Evolutionary conservation across 2,113 vertebrate species (phyloP).

Genomic region (Potamarius usumacintae): DNA sequence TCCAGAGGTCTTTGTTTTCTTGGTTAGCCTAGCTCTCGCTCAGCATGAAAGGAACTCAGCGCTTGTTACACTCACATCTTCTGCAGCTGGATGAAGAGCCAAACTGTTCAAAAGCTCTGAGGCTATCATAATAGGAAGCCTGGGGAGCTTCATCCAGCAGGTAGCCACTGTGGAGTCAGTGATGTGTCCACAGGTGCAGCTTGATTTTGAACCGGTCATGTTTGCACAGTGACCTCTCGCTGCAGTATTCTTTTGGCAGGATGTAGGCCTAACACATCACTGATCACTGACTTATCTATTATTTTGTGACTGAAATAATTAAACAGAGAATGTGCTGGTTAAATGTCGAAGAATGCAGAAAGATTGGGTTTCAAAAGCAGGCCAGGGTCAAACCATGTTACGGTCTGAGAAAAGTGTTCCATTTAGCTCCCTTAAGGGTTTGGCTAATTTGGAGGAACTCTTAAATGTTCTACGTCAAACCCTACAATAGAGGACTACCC

Average conservation of each 20-base stretch:
- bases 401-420: not conserved
- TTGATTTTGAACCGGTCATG: constrained; percentile 45
- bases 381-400: not conserved
- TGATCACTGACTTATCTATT: constrained; percentile 38
- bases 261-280: constrained; percentile 37
- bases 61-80: not conserved
- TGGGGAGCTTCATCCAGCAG: constrained; percentile 25
- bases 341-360: not conserved
- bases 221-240: constrained; percentile 40
- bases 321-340: constrained; percentile 9
- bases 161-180: constrained; percentile 44
- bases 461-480: not conserved
- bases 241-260: constrained; percentile 35
- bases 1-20: constrained; percentile 39
- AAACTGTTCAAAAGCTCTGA: not conserved
- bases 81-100: constrained; percentile 27
- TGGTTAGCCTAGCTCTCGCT: not conserved
- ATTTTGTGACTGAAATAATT: constrained; percentile 3
- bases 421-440: not conserved
- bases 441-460: not conserved
- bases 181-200: constrained; percentile 65
- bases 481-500: no score
- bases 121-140: constrained; percentile 14
- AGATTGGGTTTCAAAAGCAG: not conserved
- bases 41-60: constrained; percentile 20